Evolutionary conservation across 2,888 invertebrate species (phyloP).

Genomic region (Catocala nupta): DNA sequence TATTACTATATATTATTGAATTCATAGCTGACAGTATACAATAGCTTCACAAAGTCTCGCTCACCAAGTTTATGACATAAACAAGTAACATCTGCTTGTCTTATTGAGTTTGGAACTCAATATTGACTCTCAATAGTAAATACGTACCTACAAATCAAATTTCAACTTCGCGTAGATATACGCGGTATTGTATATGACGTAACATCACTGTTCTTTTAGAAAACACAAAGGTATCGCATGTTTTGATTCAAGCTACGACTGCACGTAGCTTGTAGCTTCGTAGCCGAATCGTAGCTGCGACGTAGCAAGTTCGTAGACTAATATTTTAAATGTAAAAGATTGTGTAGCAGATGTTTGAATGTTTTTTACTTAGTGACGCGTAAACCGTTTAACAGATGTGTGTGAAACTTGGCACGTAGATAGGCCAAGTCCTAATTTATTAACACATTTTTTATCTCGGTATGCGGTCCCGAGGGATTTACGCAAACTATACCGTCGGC

Average conservation of each 20-base stretch:
- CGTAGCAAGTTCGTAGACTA: neutral
- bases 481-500: too few species aligned
- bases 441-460: too few species aligned
- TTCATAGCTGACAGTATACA: conserved; percentile 35
- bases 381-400: too few species aligned
- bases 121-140: conserved; percentile 72
- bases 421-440: too few species aligned
- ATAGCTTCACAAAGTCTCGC: conserved; percentile 35
- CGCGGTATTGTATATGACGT: conserved; percentile 5
- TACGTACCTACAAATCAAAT: conserved; percentile 63
- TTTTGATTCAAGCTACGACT: too few species aligned
- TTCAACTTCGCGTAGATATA: conserved; percentile 41
- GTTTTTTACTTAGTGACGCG: too few species aligned
- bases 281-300: neutral
- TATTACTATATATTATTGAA: conserved; percentile 1
- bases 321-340: too few species aligned
- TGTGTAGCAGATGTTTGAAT: too few species aligned
- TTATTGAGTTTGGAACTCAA: conserved; percentile 81
- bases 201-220: neutral
- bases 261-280: too few species aligned
- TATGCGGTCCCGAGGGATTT: too few species aligned
- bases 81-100: conserved; percentile 81
- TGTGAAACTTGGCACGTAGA: too few species aligned
- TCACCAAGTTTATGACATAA: conserved; percentile 71
- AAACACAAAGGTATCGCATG: neutral